Conservation (phyloP, 2,113 vertebrate species). For the Ptychochromis oligacanthus region DNA sequence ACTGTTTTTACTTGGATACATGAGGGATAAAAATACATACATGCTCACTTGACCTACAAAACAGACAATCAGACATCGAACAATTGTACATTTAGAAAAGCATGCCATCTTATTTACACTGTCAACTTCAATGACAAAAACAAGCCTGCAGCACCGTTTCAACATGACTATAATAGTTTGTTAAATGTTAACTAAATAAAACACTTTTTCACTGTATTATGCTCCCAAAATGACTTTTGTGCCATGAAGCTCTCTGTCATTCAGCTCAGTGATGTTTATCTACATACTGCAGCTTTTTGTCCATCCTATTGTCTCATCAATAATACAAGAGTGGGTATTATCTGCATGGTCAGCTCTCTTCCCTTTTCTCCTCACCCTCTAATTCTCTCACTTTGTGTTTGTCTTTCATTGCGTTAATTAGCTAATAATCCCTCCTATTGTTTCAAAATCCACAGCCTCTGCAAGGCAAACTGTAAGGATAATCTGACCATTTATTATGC, state of each 20-base stretch:
- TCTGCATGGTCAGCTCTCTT: conserved; percentile 57
- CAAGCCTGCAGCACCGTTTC: background rate
- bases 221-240: conserved; percentile 8
- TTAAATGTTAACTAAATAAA: conserved; percentile 19
- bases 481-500: conserved; percentile 60
- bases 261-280: conserved; percentile 46
- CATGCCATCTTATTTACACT: background rate
- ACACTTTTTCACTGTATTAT: background rate
- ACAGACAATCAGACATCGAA: background rate
- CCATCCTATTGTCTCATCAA: conserved; percentile 50
- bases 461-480: conserved; percentile 49
- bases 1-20: background rate
- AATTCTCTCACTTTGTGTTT: conserved; percentile 33
- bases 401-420: conserved; percentile 65
- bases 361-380: conserved; percentile 10
- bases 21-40: background rate
- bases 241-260: conserved; percentile 29
- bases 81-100: background rate
- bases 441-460: conserved; percentile 55
- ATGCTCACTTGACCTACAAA: background rate
- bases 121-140: background rate
- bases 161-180: conserved; percentile 10
- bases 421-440: conserved; percentile 56
- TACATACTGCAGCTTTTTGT: conserved; percentile 40
- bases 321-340: conserved; percentile 45